phyloP scores from a whole-genome alignment of 2,797 vertebrate genomes.

The Anabas testudineus region DNA sequence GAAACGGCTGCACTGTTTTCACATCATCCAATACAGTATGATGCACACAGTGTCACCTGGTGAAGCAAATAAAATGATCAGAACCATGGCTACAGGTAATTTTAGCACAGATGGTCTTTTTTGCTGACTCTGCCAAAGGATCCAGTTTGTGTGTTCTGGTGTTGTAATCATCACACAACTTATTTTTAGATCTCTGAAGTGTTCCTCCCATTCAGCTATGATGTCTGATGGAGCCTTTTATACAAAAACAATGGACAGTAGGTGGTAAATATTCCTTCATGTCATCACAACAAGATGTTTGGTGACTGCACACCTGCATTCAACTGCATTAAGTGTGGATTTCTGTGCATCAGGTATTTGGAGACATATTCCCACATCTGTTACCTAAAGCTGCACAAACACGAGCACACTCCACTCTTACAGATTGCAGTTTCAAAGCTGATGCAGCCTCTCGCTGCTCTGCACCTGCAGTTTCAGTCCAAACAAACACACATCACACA shows the following conservation, averaged over 20 bases:
- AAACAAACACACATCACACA: conserved; percentile 18
- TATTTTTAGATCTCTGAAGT: too few relatives aligned
- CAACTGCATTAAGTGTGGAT: not conserved
- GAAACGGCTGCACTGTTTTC: too few relatives aligned
- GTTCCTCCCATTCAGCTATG: too few relatives aligned
- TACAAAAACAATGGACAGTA: too few relatives aligned
- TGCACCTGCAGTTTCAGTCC: conserved; percentile 47
- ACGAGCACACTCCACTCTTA: conserved; percentile 25
- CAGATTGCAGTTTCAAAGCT: conserved; percentile 36
- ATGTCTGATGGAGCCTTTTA: too few relatives aligned
- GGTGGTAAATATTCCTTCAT: not conserved
- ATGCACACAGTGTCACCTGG: not conserved
- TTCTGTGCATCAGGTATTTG: not conserved
- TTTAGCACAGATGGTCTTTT: not conserved
- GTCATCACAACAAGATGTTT: not conserved
- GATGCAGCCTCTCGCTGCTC: conserved; percentile 7
- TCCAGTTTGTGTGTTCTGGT: not conserved
- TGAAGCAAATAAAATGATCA: not conserved
- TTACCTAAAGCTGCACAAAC: conserved; percentile 49
- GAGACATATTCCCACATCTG: conserved; percentile 4
- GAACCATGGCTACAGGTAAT: not conserved
- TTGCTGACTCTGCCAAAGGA: not conserved
- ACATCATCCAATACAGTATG: too few relatives aligned
- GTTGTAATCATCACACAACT: not conserved
- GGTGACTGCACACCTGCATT: conserved; percentile 9